These are phyloP conservation scores for Puntigrus tetrazona DNA, from an alignment of 2,113 vertebrate genomes.

Conservation along the genomic window DNA sequence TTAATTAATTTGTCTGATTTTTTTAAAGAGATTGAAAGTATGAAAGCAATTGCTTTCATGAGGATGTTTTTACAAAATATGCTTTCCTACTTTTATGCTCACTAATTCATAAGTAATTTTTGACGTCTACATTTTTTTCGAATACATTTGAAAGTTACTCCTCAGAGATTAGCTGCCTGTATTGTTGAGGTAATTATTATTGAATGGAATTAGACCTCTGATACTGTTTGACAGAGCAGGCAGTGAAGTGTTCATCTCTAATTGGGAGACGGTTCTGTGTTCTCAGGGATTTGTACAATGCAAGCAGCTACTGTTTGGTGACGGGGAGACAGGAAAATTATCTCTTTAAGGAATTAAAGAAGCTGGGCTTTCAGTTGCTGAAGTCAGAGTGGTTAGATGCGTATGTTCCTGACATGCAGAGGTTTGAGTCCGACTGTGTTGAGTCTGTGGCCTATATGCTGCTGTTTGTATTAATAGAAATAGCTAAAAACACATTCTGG, in stretches of 20 bases:
- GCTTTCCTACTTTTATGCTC: constrained; percentile 71
- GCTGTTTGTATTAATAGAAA: not conserved
- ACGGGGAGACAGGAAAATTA: not conserved
- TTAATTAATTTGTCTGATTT: not conserved
- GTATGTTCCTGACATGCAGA: not conserved
- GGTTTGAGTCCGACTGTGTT: not conserved
- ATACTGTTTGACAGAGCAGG: constrained; percentile 44
- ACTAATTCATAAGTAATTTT: constrained; percentile 77
- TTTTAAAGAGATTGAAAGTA: not conserved
- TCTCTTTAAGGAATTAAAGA: constrained; percentile 5
- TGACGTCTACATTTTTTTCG: constrained; percentile 73
- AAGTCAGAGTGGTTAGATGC: not conserved
- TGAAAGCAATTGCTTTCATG: not conserved
- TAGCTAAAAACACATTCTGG: not conserved
- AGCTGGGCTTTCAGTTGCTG: not conserved
- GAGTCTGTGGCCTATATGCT: too few relatives aligned
- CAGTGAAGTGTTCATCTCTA: constrained; percentile 33
- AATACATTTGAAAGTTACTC: constrained; percentile 51
- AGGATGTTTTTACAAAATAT: constrained; percentile 22
- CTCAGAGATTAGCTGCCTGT: constrained; percentile 46
- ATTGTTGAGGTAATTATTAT: constrained; percentile 60
- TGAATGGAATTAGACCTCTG: constrained; percentile 53
- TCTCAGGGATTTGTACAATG: constrained; percentile 24
- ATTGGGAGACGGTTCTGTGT: constrained; percentile 27
- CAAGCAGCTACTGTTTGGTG: constrained; percentile 19